Evolutionary conservation across 1,140 invertebrate species (phyloP).

Genomic region (Rhizoglyphus robini): DNA sequence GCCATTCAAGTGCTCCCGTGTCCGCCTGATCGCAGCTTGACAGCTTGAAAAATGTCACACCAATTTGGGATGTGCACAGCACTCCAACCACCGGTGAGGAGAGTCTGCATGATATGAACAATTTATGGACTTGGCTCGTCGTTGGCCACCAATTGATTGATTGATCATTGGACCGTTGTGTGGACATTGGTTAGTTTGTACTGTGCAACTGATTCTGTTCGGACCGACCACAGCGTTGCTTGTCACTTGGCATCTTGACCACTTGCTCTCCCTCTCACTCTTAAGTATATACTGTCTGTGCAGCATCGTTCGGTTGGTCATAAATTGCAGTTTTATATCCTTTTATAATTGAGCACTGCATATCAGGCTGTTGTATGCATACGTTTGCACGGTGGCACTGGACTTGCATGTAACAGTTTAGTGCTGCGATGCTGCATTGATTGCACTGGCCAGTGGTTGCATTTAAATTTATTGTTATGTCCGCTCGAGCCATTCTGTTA

Average conservation of each 20-base stretch:
- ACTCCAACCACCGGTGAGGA: too few relatives aligned
- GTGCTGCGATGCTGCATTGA: neutral
- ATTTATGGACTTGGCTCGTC: neutral
- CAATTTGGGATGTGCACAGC: too few relatives aligned
- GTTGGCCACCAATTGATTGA: neutral
- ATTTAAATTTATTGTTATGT: slow-evolving; percentile 10
- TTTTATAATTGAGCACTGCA: slow-evolving; percentile 2
- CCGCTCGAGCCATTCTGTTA: neutral
- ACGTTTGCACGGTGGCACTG: neutral
- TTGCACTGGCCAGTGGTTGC: neutral
- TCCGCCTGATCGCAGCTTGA: too few relatives aligned
- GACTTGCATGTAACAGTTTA: neutral
- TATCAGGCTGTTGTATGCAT: neutral
- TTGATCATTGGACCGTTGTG: too few relatives aligned
- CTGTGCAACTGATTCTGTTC: neutral
- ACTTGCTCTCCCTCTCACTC: neutral
- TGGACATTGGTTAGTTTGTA: too few relatives aligned
- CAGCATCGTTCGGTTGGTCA: neutral
- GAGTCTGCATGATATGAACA: too few relatives aligned
- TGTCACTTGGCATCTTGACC: too few relatives aligned
- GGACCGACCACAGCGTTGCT: neutral
- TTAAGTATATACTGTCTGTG: neutral
- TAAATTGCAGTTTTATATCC: neutral
- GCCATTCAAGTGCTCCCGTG: too few relatives aligned
- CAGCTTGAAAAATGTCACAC: too few relatives aligned